Evolutionary conservation across 2,113 vertebrate genomes (phyloP), one percentile per base, ranked within the genome.

Genomic region (Xyrauchen texanus): DNA sequence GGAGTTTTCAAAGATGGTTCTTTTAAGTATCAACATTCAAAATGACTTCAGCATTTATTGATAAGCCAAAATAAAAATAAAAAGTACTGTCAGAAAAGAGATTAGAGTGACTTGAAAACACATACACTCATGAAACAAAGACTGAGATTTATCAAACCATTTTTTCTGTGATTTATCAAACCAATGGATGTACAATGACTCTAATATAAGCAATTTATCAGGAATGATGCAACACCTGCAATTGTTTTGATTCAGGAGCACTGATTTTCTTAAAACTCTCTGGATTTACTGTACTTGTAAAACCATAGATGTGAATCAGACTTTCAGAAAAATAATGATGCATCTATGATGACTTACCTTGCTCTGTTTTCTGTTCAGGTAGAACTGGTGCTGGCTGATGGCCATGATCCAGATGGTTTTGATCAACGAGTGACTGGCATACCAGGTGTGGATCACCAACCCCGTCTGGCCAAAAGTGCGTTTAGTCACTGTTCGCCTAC

Each of bases 361-460:
- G 91, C 96, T 98, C 90, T 99, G 98, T 83, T 99, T 99, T 86
- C 97, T 95, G 90, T 99, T 97, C 94, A 99, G 88, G 94, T 99
- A 99, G 85, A 99, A 99, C 89, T 99, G 98, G 71, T 99, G 97
- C 84, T 99, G 97, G 89, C 97, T 99, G 83, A 99, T 98, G 65
- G 98, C 97, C 98, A 99, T 99, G 79, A 95, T 94, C 98, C 97
- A 99, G 88, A 99, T 98, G 91, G 96, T 98, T 84, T 98, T 99
- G 91, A 99, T 99, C 86, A 98, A 89, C 65, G 96, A 96, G 66
- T 96, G 95, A 90, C 93, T 95, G 52, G 97, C 98, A 92, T 99
- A 99, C 98, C 98, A 99, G 7, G 97, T 99, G 83, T 98, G 96
- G 83, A 99, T 96, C 62, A 97, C 95, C 15, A 99, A 90, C 10